A percentile compares a stretch with the other conserved stretches of the same genome.
Conservation (phyloP, 2,797 vertebrate genomes). For the Gallinago nigripennis region DNA sequence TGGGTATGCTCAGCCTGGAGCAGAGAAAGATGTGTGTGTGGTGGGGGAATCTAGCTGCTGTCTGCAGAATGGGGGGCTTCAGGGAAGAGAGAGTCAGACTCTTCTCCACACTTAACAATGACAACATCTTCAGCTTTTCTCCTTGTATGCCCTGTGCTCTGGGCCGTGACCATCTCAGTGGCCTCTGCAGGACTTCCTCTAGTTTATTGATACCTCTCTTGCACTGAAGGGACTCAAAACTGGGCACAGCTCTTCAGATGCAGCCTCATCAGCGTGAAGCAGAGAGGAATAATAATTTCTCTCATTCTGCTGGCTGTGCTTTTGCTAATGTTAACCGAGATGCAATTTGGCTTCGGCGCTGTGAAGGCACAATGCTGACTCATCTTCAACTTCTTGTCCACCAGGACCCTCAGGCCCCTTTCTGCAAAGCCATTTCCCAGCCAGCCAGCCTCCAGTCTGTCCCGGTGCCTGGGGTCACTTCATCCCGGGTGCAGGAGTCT, state of each 20-base stretch:
- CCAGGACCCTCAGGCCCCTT: background rate
- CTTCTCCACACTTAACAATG: background rate
- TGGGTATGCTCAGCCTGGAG: background rate
- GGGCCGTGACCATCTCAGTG: background rate
- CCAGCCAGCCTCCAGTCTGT: background rate
- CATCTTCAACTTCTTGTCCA: background rate
- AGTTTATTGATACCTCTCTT: background rate
- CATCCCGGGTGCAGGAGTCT: background rate
- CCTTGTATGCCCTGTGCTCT: background rate
- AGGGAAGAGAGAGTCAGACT: background rate
- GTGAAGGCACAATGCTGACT: background rate
- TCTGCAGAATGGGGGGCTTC: background rate
- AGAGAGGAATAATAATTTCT: background rate
- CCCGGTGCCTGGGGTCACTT: background rate
- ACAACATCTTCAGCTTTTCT: background rate
- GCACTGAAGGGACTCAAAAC: background rate
- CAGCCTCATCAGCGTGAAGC: background rate
- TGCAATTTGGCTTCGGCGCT: accelerated
- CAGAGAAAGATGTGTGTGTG: background rate
- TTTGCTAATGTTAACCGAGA: background rate
- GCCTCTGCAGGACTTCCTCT: background rate
- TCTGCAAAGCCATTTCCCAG: background rate
- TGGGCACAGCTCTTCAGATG: background rate
- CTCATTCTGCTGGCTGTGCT: background rate
- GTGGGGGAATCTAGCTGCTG: background rate